Conservation (phyloP, 2,797 vertebrate genomes). For the Labroides dimidiatus region DNA sequence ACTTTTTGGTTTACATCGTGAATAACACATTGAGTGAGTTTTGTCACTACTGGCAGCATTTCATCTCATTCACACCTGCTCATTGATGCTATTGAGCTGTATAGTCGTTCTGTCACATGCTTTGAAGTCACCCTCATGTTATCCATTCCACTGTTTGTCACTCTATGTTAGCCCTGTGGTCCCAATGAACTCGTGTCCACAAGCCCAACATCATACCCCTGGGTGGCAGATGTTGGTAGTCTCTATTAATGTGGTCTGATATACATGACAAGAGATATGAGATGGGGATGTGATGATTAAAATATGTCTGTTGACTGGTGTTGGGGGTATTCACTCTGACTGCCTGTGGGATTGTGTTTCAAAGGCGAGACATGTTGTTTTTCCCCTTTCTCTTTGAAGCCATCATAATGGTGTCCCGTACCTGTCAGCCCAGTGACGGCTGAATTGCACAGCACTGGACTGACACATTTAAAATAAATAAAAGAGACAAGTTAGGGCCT, state of each 20-base stretch:
- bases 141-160: constrained; percentile 44
- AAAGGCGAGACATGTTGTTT: constrained; percentile 50
- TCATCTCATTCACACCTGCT: background rate
- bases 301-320: constrained; percentile 40
- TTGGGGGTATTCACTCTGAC: constrained; percentile 48
- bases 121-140: constrained; percentile 50
- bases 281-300: constrained; percentile 51
- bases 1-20: background rate
- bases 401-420: constrained; percentile 63
- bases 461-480: constrained; percentile 58
- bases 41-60: background rate
- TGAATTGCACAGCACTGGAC: constrained; percentile 39
- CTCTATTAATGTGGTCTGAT: constrained; percentile 47
- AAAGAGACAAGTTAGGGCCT: constrained; percentile 25
- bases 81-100: constrained; percentile 1
- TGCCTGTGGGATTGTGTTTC: constrained; percentile 55
- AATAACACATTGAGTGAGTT: background rate
- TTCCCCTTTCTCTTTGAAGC: constrained; percentile 53
- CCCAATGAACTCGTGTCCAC: constrained; percentile 36
- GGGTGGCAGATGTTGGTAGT: constrained; percentile 53
- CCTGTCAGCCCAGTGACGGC: constrained; percentile 56
- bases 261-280: constrained; percentile 53
- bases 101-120: constrained; percentile 13
- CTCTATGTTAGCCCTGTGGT: constrained; percentile 26
- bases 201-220: constrained; percentile 12